A percentile compares a stretch with the other conserved stretches of the same genome.
phyloP scores from a whole-genome alignment of 2,888 invertebrate species.

The Trypoxylon attenuatum region DNA sequence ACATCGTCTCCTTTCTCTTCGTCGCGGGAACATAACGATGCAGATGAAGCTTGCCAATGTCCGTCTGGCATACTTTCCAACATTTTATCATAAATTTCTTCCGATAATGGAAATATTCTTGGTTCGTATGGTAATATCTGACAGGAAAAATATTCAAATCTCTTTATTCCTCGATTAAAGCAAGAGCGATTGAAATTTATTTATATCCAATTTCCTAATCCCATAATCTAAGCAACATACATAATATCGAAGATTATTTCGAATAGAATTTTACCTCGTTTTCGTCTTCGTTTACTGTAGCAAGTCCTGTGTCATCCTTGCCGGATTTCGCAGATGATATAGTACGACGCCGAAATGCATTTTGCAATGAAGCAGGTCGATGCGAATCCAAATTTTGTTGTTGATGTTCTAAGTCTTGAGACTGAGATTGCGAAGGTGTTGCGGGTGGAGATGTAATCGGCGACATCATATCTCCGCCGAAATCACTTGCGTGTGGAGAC shows the following conservation, averaged over 20 bases:
- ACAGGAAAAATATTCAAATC: slow-evolving; percentile 36
- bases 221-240: background rate
- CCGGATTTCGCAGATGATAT: slow-evolving; percentile 61
- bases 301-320: slow-evolving; percentile 63
- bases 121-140: slow-evolving; percentile 86
- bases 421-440: slow-evolving; percentile 72
- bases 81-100: slow-evolving; percentile 83
- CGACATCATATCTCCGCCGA: slow-evolving; percentile 73
- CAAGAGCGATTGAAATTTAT: no score
- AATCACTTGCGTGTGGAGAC: slow-evolving; percentile 77
- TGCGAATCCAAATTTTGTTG: slow-evolving; percentile 57
- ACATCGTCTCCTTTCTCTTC: slow-evolving; percentile 71
- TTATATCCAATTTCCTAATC: no score
- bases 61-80: slow-evolving; percentile 82
- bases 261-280: slow-evolving; percentile 62
- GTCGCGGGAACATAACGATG: slow-evolving; percentile 66
- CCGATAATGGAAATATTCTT: slow-evolving; percentile 84
- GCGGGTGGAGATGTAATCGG: slow-evolving; percentile 77
- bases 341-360: slow-evolving; percentile 67
- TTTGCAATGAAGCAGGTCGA: slow-evolving; percentile 65
- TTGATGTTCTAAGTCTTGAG: slow-evolving; percentile 14
- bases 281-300: slow-evolving; percentile 64
- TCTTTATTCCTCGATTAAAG: background rate
- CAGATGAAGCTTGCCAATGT: slow-evolving; percentile 74
- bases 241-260: background rate